These are phyloP conservation scores for Petrocephalus sullivani DNA, from an alignment of 2,797 vertebrate species.

Conservation along the genomic window DNA sequence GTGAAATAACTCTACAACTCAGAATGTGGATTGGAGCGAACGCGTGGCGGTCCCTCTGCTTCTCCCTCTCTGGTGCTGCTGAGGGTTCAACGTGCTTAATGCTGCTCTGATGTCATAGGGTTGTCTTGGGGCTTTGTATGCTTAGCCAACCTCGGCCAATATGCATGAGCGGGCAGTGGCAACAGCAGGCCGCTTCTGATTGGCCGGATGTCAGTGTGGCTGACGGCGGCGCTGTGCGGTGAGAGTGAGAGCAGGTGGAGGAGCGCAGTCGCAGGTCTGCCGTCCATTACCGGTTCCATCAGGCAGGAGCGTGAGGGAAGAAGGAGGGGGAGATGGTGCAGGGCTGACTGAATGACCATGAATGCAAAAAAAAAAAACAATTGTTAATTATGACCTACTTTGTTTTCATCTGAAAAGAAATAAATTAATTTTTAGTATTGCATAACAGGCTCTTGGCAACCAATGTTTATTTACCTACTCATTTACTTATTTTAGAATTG, in stretches of 20 bases:
- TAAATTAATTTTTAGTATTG: constrained; percentile 29
- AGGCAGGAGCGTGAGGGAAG: not conserved
- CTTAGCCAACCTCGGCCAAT: not conserved
- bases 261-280: not conserved
- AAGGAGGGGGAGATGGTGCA: not conserved
- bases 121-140: not conserved
- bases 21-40: not conserved
- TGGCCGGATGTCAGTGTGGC: not conserved
- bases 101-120: not conserved
- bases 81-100: not conserved
- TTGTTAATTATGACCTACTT: constrained; percentile 14
- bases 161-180: not conserved
- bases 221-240: not conserved
- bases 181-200: not conserved
- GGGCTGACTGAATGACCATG: constrained; percentile 3
- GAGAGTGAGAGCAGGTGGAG: not conserved
- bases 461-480: constrained; percentile 60
- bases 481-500: constrained; percentile 51
- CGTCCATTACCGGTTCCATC: not conserved
- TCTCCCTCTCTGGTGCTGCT: not conserved
- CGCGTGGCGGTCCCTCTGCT: not conserved
- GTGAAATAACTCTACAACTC: not conserved
- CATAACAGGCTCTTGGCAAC: constrained; percentile 42
- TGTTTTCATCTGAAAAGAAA: constrained; percentile 19
- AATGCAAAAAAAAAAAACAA: not conserved